These are phyloP conservation scores for Lepetodrilus schrolli DNA, from an alignment of 2,888 invertebrate genomes.

Conservation along the genomic window DNA sequence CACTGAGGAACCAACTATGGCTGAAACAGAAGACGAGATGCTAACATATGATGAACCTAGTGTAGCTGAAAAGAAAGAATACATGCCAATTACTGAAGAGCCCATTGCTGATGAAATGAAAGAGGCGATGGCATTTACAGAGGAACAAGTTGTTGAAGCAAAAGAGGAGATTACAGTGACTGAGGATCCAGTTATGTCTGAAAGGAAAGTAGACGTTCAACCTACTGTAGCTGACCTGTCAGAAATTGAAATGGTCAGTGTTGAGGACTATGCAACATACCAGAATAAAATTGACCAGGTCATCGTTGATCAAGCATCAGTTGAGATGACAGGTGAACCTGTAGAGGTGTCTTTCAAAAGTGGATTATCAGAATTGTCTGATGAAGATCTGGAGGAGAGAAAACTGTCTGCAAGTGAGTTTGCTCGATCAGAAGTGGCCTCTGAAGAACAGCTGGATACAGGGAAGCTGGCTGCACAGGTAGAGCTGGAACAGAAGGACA, in stretches of 20 bases:
- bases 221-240: slow-evolving; percentile 6
- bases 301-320: slow-evolving; percentile 32
- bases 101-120: not conserved
- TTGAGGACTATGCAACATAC: slow-evolving; percentile 27
- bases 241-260: slow-evolving; percentile 32
- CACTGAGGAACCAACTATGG: too few species aligned
- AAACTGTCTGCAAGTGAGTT: slow-evolving; percentile 39
- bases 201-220: not conserved
- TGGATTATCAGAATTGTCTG: slow-evolving; percentile 29
- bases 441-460: not conserved
- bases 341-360: slow-evolving; percentile 30
- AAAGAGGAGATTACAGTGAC: not conserved
- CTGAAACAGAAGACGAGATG: not conserved
- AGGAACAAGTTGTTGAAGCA: too few species aligned
- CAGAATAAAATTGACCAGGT: slow-evolving; percentile 26
- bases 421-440: not conserved
- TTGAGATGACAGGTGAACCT: slow-evolving; percentile 33
- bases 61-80: slow-evolving; percentile 3
- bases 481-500: slow-evolving; percentile 34
- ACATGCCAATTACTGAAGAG: not conserved
- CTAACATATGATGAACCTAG: slow-evolving; percentile 8
- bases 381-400: not conserved
- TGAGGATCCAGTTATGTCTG: not conserved
- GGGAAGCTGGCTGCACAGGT: not conserved
- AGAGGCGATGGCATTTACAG: too few species aligned